Evolutionary conservation across 2,113 vertebrate genomes (phyloP), one percentile per base, ranked within the genome.

Genomic region (Gasterosteus nipponicus): DNA sequence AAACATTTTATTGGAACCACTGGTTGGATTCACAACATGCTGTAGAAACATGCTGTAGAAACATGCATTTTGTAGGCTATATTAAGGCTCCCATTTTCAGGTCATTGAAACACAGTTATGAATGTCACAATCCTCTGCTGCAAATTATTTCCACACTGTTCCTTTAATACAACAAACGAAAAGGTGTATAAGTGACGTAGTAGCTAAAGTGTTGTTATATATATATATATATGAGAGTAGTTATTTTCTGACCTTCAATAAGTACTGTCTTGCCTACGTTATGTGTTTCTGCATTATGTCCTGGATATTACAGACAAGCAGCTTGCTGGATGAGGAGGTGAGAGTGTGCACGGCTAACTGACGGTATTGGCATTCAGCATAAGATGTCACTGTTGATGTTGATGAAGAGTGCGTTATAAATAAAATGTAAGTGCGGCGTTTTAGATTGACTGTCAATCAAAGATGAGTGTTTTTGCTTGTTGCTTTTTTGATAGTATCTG

Each of bases 371-470:
- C 51, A 42, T 66, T 80, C 6, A 26, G 35, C 53, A 51, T 16
- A 46, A 65, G 31, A 39, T 73, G 53, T 67, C 58, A 41, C 63
- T 39, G 38, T 35, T 59, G 22, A 26, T 26, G 22, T 26, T 26
- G 22, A 26, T 26, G 22, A 26, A 26, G 22, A 26, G 22, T 26
- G 22, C 22, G 22, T 26, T 26, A 26, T 26, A 26, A 26, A 26
- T 26, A 26, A 26, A 26, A 26, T 26, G 22, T 26, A 26, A 26
- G 22, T 26, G 59, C 69, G 49, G 60, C 47, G 49, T 46, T 73
- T 71, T 33, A 75, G 16, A 78, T 73, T 39, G 63, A 22, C 69
- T 89, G 76, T 80, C 73, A 79, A 22, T 83, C 81, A 72, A 71
- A 83, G 46, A 35, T 16, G 47, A 31, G 46, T 51, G 29, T 46